Evolutionary conservation across 92 coral and sea anemone species (phyloP).

Genomic region (Siderastrea radians): DNA sequence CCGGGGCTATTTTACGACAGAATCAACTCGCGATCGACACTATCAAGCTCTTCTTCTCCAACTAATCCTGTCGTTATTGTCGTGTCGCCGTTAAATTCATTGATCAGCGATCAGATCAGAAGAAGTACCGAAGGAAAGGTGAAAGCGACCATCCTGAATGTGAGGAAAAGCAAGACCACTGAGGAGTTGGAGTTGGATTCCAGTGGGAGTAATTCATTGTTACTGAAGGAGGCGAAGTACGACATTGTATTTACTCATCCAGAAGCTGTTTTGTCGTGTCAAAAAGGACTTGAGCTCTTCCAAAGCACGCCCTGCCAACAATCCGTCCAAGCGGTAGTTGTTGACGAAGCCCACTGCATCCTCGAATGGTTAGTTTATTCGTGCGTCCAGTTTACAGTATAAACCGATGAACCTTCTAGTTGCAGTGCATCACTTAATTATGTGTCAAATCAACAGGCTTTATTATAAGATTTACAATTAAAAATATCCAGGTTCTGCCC

Average conservation of each 20-base stretch:
- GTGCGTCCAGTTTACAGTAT: not conserved
- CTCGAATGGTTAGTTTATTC: constrained; percentile 61
- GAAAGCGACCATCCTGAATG: constrained; percentile 45
- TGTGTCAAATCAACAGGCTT: too few relatives aligned
- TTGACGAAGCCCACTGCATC: constrained; percentile 73
- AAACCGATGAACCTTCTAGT: not conserved
- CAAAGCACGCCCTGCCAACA: constrained; percentile 57
- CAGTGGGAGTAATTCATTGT: constrained; percentile 3
- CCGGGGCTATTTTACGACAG: too few relatives aligned
- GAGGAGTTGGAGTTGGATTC: constrained; percentile 23
- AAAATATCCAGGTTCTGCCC: too few relatives aligned
- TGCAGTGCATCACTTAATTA: not conserved
- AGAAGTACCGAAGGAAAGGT: constrained; percentile 49
- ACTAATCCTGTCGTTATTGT: too few relatives aligned
- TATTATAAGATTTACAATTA: too few relatives aligned
- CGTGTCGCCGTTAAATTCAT: constrained; percentile 56
- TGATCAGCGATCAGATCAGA: constrained; percentile 61
- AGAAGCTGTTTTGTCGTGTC: constrained; percentile 53
- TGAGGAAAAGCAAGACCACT: constrained; percentile 21
- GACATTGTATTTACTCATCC: constrained; percentile 57
- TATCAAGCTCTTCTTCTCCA: too few relatives aligned
- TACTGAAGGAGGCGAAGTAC: constrained; percentile 53
- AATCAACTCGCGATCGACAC: too few relatives aligned
- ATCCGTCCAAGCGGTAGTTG: constrained; percentile 54
- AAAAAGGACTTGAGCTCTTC: constrained; percentile 58